Evolutionary conservation across 2,797 vertebrate genomes (phyloP), one percentile per base, ranked within the genome.

Genomic region (Decapterus maruadsi): DNA sequence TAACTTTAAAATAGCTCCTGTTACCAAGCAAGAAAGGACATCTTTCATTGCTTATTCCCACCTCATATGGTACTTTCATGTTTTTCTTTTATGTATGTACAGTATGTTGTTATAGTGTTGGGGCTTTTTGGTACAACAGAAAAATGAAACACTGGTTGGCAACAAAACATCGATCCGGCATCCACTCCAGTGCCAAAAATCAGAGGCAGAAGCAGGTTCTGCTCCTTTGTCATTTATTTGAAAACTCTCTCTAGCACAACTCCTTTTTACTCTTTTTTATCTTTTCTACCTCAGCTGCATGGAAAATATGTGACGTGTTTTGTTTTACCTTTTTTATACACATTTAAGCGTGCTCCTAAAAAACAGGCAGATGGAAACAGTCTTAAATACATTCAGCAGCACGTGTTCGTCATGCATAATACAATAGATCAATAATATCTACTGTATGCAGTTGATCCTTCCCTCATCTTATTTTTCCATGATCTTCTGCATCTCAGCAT

Each of bases 391-490:
- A 55, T 48, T 58, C 26, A 61, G 46, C 57, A 19, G 8, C 26
- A 14, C 11, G 22, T 45, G 51, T 62, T 83, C 51, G 61, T 59
- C n/a, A 8, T 4, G 26, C 38, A 40, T 48, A 72, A n/a, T 4
- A 45, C 45, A 48, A 53, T 20, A 29, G 17, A 78, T 81, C 26
- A 54, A 19, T 64, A 46, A 22, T 72, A 45, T 61, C 13, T 12
- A n/a, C n/a, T n/a, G n/a, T n/a, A 19, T 31, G 3, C 26, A 34
- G 3, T 26, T 69, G 20, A 13, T 69, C 43, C 31, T 19, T 11
- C 31, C 46, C 55, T 73, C 31, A 8, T 71, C 31, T 59, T 56
- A 55, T 79, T 83, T 68, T 50, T 56, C 57, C 53, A 2, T 79
- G 46, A 75, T 82, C 68, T 68, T 72, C 50, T 26, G 14, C 65